These are phyloP conservation scores for Enteromius fasciolatus DNA, from an alignment of 2,797 vertebrate genomes.

Conservation along the genomic window DNA sequence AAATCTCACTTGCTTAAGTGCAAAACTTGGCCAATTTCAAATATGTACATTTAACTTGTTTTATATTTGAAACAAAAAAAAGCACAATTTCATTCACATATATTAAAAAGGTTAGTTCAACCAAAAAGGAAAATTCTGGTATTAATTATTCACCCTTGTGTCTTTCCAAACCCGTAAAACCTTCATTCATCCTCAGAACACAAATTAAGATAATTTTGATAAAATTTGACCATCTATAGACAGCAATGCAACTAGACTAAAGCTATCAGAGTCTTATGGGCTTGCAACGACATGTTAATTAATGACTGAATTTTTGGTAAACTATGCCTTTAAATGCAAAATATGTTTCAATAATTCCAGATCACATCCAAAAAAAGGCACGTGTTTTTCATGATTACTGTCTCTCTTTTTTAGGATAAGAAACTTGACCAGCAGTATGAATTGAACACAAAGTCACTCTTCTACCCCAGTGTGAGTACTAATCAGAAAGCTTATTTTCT, in stretches of 20 bases:
- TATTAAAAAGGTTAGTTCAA: background rate
- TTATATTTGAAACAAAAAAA: background rate
- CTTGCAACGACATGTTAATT: background rate
- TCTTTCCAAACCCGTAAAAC: background rate
- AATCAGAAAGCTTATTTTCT: background rate
- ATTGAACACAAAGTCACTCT: slow-evolving; percentile 86
- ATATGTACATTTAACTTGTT: background rate
- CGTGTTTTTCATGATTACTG: background rate
- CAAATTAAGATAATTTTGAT: background rate
- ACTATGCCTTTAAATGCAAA: background rate
- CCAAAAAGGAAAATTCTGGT: background rate
- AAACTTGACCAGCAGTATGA: slow-evolving; percentile 91
- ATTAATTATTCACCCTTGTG: background rate
- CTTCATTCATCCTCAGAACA: background rate
- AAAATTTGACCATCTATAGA: background rate
- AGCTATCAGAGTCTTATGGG: background rate
- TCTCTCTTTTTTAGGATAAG: slow-evolving; percentile 82
- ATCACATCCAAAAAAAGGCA: background rate
- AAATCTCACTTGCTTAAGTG: background rate
- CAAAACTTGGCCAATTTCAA: background rate
- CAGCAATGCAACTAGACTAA: background rate
- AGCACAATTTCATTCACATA: background rate
- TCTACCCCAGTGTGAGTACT: slow-evolving; percentile 91
- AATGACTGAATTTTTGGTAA: too few relatives aligned
- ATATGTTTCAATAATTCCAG: background rate